Percentiles rank a stretch among this genome's conserved stretches.
Conservation (phyloP, 2,888 invertebrate genomes). For the Axea sp. region DNA sequence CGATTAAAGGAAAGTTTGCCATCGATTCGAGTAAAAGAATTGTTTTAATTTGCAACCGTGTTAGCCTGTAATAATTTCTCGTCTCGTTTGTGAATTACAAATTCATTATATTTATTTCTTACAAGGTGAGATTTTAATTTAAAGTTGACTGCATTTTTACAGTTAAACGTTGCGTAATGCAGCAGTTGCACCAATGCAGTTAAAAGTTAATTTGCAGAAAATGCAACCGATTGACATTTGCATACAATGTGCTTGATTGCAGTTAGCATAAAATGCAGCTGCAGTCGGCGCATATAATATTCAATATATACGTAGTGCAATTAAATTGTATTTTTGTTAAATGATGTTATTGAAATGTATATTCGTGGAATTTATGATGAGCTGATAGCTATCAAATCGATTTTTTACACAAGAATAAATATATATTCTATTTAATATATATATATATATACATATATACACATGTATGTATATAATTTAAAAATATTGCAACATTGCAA, state of each 20-base stretch:
- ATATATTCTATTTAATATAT: too few relatives aligned
- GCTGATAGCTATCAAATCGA: constrained; percentile 4
- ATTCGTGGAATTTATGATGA: constrained; percentile 7
- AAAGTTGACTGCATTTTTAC: constrained; percentile 17
- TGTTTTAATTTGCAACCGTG: too few relatives aligned
- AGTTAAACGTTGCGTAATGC: constrained; percentile 22
- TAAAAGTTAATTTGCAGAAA: constrained; percentile 52
- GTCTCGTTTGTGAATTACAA: constrained; percentile 12
- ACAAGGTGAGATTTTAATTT: constrained; percentile 18
- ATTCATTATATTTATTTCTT: constrained; percentile 2
- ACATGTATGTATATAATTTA: too few relatives aligned
- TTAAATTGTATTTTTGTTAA: constrained; percentile 43
- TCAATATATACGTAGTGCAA: constrained; percentile 32
- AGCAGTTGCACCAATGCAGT: constrained; percentile 39
- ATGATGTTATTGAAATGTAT: constrained; percentile 20
- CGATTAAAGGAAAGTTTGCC: too few relatives aligned
- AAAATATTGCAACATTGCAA: too few relatives aligned
- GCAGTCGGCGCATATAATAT: constrained; percentile 5
- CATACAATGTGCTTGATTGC: constrained; percentile 54
- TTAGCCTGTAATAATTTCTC: too few relatives aligned
- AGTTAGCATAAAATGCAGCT: constrained; percentile 35
- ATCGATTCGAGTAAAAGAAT: too few relatives aligned
- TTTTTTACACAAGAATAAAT: too few relatives aligned
- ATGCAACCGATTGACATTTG: constrained; percentile 53
- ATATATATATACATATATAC: too few relatives aligned